Conservation (phyloP, 1,140 invertebrate species). For the Tetraneura akinire region DNA sequence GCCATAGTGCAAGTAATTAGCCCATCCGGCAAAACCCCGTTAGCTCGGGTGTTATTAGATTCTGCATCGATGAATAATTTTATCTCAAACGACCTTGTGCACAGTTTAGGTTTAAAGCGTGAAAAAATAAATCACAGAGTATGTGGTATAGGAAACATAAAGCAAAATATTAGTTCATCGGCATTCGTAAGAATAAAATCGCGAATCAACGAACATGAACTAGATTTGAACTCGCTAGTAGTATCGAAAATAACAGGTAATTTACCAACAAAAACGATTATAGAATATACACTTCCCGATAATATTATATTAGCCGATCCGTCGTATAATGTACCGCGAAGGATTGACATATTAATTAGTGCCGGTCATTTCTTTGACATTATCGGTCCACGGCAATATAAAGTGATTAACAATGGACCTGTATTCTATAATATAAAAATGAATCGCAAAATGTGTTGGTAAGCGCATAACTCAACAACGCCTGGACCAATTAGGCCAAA, state of each 20-base stretch:
- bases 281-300: background rate
- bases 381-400: no score
- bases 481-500: no score
- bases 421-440: no score
- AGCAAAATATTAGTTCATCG: background rate
- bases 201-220: background rate
- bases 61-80: conserved; percentile 1
- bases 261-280: background rate
- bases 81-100: background rate
- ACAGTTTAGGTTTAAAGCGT: background rate
- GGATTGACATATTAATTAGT: background rate
- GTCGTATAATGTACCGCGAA: background rate
- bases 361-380: background rate
- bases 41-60: background rate
- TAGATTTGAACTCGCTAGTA: background rate
- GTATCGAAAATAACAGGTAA: background rate
- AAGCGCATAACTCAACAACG: no score
- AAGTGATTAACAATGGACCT: no score
- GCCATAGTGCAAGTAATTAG: background rate
- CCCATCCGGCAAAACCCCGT: background rate
- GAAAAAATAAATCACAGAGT: background rate
- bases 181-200: background rate
- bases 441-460: no score
- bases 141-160: background rate
- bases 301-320: background rate